Evolutionary conservation across 2,888 invertebrate species (phyloP).

Genomic region (Erebia ligea): DNA sequence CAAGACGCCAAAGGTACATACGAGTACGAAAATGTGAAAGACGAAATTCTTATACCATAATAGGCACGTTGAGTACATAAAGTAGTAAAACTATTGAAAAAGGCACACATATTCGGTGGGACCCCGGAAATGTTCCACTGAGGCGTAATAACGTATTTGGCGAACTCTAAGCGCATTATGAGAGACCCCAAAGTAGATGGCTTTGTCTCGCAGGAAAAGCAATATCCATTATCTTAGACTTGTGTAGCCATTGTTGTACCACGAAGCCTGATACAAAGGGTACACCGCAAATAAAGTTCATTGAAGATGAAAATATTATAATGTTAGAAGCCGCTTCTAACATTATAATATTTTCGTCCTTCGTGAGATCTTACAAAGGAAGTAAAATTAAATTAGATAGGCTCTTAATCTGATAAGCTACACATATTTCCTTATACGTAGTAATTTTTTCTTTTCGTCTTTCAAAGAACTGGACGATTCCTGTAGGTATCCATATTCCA

Average conservation of each 20-base stretch:
- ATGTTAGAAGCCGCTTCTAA: neutral
- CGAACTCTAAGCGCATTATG: slow-evolving; percentile 79
- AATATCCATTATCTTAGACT: slow-evolving; percentile 81
- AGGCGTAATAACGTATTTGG: slow-evolving; percentile 74
- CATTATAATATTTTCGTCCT: no score
- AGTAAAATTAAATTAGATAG: neutral
- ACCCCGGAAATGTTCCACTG: slow-evolving; percentile 69
- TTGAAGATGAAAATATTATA: slow-evolving; percentile 23
- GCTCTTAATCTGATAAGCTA: neutral
- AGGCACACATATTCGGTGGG: slow-evolving; percentile 25
- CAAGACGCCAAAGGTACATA: no score
- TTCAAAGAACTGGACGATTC: no score
- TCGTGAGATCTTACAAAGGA: neutral
- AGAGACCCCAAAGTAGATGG: slow-evolving; percentile 79
- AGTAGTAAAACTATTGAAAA: slow-evolving; percentile 23
- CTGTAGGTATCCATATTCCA: no score
- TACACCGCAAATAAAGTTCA: slow-evolving; percentile 35
- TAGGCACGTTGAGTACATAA: slow-evolving; percentile 5
- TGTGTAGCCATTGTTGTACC: slow-evolving; percentile 69
- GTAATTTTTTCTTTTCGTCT: no score
- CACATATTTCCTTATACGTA: no score
- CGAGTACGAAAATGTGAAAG: neutral
- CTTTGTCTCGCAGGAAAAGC: slow-evolving; percentile 81
- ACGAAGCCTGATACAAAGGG: slow-evolving; percentile 49
- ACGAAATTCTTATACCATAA: neutral